These are phyloP conservation scores for Microvelia longipes DNA, from an alignment of 1,140 invertebrate species.

Conservation along the genomic window DNA sequence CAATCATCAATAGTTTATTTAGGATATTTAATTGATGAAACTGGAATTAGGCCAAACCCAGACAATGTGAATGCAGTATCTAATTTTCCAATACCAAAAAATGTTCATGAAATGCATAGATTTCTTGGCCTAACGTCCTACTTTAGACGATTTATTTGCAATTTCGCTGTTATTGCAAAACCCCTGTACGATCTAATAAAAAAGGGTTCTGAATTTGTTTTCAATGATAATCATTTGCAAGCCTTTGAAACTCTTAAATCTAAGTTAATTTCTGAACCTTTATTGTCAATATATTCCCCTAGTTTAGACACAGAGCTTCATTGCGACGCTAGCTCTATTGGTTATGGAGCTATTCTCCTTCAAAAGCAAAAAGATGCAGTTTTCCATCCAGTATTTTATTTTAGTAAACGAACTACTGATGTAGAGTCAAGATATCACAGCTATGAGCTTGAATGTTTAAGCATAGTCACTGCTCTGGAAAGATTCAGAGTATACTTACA, in stretches of 20 bases:
- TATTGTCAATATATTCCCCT: constrained; percentile 17
- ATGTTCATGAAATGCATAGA: constrained; percentile 16
- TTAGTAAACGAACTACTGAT: constrained; percentile 28
- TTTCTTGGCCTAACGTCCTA: constrained; percentile 21
- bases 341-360: constrained; percentile 24
- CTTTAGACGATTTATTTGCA: constrained; percentile 21
- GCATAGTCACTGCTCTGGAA: constrained; percentile 33
- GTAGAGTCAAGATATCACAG: constrained; percentile 31
- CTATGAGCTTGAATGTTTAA: constrained; percentile 35
- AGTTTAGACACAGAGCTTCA: constrained; percentile 17
- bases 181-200: constrained; percentile 18
- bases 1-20: constrained; percentile 18
- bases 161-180: constrained; percentile 21
- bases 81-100: constrained; percentile 16
- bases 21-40: constrained; percentile 13
- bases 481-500: constrained; percentile 35
- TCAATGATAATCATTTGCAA: constrained; percentile 9
- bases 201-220: constrained; percentile 18
- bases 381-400: constrained; percentile 30
- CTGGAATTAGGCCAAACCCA: constrained; percentile 4
- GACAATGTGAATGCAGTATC: constrained; percentile 7
- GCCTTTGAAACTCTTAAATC: constrained; percentile 16
- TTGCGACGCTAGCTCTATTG: constrained; percentile 10
- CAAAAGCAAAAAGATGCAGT: constrained; percentile 22
- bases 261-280: constrained; percentile 12